These are phyloP conservation scores for Apodemia hepburni DNA, from an alignment of 2,888 invertebrate species.

Conservation along the genomic window DNA sequence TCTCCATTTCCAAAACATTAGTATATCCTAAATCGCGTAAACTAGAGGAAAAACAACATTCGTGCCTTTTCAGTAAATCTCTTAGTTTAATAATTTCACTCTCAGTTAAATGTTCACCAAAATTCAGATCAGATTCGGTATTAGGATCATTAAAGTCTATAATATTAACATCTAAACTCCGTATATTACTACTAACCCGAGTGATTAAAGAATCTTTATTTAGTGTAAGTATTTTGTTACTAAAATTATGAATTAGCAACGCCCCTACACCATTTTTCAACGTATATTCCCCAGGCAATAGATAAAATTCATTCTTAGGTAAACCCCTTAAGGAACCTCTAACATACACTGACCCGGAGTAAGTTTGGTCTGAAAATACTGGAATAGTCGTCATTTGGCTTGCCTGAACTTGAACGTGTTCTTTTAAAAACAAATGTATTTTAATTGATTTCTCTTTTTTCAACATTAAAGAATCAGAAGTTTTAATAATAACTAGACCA, in stretches of 20 bases:
- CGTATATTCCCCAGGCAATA: constrained; percentile 15
- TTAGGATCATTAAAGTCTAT: constrained; percentile 4
- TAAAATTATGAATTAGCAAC: neutral
- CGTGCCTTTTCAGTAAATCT: neutral
- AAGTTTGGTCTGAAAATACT: neutral
- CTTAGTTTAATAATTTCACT: neutral
- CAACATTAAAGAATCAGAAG: neutral
- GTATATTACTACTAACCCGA: neutral
- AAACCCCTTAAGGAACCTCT: constrained; percentile 9
- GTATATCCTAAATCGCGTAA: neutral
- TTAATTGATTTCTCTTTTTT: neutral
- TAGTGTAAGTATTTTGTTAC: neutral
- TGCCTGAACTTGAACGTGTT: neutral
- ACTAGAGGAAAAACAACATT: neutral
- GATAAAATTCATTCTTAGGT: constrained; percentile 9
- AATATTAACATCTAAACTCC: neutral
- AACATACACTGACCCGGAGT: constrained; percentile 4
- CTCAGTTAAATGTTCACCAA: neutral
- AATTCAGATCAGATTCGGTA: neutral
- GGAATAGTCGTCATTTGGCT: neutral
- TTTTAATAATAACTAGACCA: neutral
- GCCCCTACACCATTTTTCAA: neutral
- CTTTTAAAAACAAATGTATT: neutral
- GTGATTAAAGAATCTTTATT: neutral
- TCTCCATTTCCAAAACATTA: neutral